Percentiles rank a stretch among this genome's conserved stretches.
These are phyloP conservation scores for Sardinella longiceps DNA, from an alignment of 2,797 vertebrate genomes.

Conservation along the genomic window DNA sequence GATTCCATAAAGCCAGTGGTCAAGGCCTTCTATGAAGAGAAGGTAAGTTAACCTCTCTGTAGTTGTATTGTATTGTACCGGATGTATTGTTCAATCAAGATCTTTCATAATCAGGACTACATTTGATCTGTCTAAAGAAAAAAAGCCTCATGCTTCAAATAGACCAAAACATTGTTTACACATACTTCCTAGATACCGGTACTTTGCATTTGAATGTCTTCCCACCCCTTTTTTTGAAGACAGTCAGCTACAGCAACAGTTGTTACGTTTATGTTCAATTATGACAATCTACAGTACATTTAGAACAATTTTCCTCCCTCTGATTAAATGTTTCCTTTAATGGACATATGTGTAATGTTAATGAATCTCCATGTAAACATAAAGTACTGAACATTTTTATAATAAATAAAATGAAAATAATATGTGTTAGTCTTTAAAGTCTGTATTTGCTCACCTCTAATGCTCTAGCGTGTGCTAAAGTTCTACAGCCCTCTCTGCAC, in stretches of 20 bases:
- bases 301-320: too few relatives aligned
- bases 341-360: too few relatives aligned
- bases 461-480: background rate
- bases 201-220: background rate
- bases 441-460: background rate
- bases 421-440: background rate
- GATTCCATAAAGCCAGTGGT: conserved; percentile 91
- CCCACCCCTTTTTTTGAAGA: too few relatives aligned
- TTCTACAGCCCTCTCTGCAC: background rate
- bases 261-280: too few relatives aligned
- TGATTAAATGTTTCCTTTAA: too few relatives aligned
- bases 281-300: too few relatives aligned
- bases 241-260: background rate
- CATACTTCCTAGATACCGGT: background rate
- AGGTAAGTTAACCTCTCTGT: conserved; percentile 75
- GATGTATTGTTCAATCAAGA: too few relatives aligned
- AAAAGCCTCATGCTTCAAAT: background rate
- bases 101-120: background rate
- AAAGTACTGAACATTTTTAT: background rate
- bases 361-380: background rate
- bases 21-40: conserved; percentile 83
- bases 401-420: too few relatives aligned
- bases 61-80: background rate
- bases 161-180: background rate
- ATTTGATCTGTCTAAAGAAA: background rate